A percentile compares a stretch with the other conserved stretches of the same genome.
Evolutionary conservation across 2,113 vertebrate species (phyloP).

Genomic region (Notechis scutatus): DNA sequence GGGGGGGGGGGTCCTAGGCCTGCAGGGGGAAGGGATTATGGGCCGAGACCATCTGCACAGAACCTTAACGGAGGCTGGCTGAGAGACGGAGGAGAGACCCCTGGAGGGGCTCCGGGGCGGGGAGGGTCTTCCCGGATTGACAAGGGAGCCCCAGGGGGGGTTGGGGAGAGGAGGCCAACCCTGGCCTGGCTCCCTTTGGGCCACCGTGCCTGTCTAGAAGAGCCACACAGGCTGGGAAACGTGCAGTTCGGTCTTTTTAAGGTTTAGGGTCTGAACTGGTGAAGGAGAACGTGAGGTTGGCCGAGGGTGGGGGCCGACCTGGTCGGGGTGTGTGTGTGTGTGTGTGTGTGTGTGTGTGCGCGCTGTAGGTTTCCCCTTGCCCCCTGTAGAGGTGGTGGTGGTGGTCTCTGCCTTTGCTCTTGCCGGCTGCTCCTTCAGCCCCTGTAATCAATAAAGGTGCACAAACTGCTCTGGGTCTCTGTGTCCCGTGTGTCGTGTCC

Average conservation of each 20-base stretch:
- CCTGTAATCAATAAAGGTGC: conserved; percentile 1
- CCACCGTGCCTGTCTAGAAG: not conserved
- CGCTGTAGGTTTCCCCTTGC: not conserved
- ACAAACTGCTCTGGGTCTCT: not conserved
- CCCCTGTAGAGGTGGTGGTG: not conserved
- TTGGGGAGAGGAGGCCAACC: not conserved
- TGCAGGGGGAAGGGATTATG: not conserved
- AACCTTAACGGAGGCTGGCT: accelerated
- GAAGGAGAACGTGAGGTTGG: not conserved
- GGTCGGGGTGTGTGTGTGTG: not conserved
- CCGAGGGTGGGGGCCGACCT: not conserved
- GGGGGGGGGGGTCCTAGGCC: not conserved
- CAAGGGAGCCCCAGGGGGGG: not conserved
- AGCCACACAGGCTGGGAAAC: not conserved
- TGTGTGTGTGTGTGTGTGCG: accelerated
- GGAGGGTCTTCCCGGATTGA: not conserved
- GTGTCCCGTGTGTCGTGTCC: too few species aligned
- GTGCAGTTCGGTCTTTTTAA: not conserved
- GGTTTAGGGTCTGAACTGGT: not conserved
- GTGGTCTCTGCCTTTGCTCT: not conserved
- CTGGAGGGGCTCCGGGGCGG: not conserved
- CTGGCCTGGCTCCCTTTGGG: not conserved
- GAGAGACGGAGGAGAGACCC: accelerated
- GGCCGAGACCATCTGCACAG: not conserved
- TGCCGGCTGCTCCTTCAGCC: too few species aligned